phyloP scores from a whole-genome alignment of 2,113 vertebrate species.

The Petromus typicus region DNA sequence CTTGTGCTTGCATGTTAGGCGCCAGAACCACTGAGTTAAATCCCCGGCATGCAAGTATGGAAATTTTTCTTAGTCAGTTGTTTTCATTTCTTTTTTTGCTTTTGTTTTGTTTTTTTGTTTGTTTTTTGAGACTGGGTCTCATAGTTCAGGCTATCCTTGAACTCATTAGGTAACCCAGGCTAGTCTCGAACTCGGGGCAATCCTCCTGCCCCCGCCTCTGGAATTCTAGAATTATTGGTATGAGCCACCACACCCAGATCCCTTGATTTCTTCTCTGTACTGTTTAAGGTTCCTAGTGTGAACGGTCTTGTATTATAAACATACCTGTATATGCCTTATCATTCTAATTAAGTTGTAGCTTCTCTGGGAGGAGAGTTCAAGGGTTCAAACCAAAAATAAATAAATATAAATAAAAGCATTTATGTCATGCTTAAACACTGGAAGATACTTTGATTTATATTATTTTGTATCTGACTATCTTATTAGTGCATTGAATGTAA shows the following conservation, averaged over 20 bases:
- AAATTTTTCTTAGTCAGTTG: background rate
- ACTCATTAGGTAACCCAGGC: no score
- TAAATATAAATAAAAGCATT: slow-evolving; percentile 14
- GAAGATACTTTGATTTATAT: background rate
- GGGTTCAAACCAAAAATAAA: background rate
- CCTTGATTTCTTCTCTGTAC: background rate
- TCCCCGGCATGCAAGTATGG: no score
- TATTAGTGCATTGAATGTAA: background rate
- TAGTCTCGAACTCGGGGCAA: no score
- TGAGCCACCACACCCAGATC: no score
- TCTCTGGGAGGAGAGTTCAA: background rate
- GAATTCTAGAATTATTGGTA: no score
- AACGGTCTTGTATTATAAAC: background rate
- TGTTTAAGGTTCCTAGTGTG: background rate
- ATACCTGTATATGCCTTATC: background rate
- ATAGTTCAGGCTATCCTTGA: no score
- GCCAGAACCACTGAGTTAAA: no score
- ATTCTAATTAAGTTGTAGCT: background rate
- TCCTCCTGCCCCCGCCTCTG: no score
- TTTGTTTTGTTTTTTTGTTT: no score
- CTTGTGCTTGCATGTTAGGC: no score
- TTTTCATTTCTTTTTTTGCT: background rate
- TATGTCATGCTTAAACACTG: background rate
- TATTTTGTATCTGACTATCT: background rate
- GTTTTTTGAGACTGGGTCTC: no score